Evolutionary conservation across 2,113 vertebrate species (phyloP), one percentile per base, ranked within the genome.

Genomic region (Castor canadensis): DNA sequence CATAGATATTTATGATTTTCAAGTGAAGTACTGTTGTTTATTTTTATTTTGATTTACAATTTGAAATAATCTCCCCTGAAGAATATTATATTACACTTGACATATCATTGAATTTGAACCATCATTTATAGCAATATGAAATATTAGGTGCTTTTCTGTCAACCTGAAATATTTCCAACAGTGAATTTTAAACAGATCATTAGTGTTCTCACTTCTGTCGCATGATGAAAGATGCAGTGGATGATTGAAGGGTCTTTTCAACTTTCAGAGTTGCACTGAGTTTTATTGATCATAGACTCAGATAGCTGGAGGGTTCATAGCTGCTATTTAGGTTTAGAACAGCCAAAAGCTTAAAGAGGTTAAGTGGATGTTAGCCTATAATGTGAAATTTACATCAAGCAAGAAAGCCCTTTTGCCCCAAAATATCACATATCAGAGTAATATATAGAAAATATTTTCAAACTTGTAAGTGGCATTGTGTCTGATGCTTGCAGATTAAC

Each of bases 1-100:
- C 81, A 77, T 90, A 16, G 69, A 64, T 96, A 91, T 93, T 97
- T 97, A 96, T 66, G 92, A 94, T 92, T 96, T 94, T 97, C 83
- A 71, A 96, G 87, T 54, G 80, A 87, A 97, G 64, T 19, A 43
- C 62, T 84, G 75, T 80, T 94, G 96, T 88, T 96, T 96, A 86
- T 85, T 95, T 97, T 69, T 75, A 83, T 94, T 60, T 95, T 96
- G 52, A 96, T 97, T 97, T 96, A 94, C 96, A 97, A 95, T 94
- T 97, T 30, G 87, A 97, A 97, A 94, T 45, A 90, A 94, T 94
- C 43, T 96, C 95, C 82, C 43, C 91, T 69, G 72, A 73, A 96
- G 66, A 97, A 96, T 94, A 96, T 97, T 98, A 97, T 76, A 96
- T 85, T 97, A 40, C 66, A 85, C 93, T 97, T 97, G 89, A 96